Conservation (phyloP, 23 tunicate genomes). For the Aplidium turbinatum region DNA sequence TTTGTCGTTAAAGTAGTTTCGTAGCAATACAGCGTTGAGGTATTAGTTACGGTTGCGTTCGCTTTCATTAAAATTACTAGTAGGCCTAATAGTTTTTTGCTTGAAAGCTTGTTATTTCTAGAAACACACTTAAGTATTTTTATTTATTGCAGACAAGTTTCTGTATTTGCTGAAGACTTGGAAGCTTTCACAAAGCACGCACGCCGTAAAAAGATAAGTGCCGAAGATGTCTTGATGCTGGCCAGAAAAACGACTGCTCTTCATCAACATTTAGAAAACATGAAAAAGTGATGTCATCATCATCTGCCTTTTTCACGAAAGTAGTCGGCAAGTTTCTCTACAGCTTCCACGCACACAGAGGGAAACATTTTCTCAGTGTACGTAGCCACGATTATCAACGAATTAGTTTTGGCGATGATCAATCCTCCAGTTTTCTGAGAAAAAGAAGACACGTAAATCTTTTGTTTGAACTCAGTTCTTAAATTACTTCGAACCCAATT, state of each 20-base stretch:
- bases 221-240: conserved; percentile 47
- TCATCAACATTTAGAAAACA: conserved; percentile 16
- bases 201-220: conserved; percentile 24
- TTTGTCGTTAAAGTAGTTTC: too few species aligned
- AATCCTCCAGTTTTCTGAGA: conserved; percentile 46
- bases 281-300: conserved; percentile 34
- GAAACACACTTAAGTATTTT: too few species aligned
- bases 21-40: too few species aligned
- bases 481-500: too few species aligned
- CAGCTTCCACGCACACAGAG: conserved; percentile 80
- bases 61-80: too few species aligned
- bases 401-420: conserved; percentile 46
- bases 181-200: conserved; percentile 40
- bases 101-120: too few species aligned
- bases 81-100: too few species aligned
- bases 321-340: conserved; percentile 86
- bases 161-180: conserved; percentile 27
- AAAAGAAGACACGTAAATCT: not conserved
- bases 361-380: conserved; percentile 29
- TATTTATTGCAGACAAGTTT: conserved; percentile 30
- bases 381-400: conserved; percentile 70
- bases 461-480: not conserved
- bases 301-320: conserved; percentile 86
- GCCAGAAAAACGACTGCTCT: conserved; percentile 20
- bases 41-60: too few species aligned